Conservation (phyloP, 2,888 invertebrate genomes). For the Cheiracanthium punctorium region DNA sequence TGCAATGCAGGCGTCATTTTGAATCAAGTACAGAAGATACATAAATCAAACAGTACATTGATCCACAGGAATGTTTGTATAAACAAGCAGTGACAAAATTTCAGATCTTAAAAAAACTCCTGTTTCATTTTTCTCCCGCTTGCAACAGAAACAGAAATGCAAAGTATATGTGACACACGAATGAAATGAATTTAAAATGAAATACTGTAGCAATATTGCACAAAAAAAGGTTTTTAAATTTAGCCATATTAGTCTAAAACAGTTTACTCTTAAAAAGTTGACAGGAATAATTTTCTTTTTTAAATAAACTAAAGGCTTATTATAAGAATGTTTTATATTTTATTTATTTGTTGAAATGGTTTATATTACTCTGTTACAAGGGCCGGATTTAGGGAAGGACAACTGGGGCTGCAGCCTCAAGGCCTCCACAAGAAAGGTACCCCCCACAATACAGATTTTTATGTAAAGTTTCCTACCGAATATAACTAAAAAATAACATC, state of each 20-base stretch:
- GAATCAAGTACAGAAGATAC: slow-evolving; percentile 32
- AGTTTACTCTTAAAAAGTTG: too few relatives aligned
- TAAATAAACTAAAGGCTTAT: too few relatives aligned
- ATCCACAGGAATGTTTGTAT: slow-evolving; percentile 55
- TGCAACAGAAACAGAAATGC: not conserved
- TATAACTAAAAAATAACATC: too few relatives aligned
- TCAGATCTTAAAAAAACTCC: slow-evolving; percentile 14
- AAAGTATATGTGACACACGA: not conserved
- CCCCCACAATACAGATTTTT: too few relatives aligned
- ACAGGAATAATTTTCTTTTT: too few relatives aligned
- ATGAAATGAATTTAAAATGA: not conserved
- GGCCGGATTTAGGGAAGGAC: too few relatives aligned
- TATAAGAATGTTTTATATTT: too few relatives aligned
- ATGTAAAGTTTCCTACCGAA: too few relatives aligned
- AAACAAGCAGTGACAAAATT: slow-evolving; percentile 30
- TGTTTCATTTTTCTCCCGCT: not conserved
- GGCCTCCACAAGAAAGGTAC: too few relatives aligned
- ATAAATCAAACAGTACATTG: slow-evolving; percentile 12
- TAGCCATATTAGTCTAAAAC: not conserved
- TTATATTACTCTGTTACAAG: too few relatives aligned
- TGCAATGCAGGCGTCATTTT: slow-evolving; percentile 67
- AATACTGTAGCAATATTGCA: not conserved
- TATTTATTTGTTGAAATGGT: too few relatives aligned
- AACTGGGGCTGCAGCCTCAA: too few relatives aligned
- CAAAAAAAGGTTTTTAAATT: not conserved